These are phyloP conservation scores for Trypoxylon attenuatum DNA, from an alignment of 2,888 invertebrate species.

Conservation along the genomic window DNA sequence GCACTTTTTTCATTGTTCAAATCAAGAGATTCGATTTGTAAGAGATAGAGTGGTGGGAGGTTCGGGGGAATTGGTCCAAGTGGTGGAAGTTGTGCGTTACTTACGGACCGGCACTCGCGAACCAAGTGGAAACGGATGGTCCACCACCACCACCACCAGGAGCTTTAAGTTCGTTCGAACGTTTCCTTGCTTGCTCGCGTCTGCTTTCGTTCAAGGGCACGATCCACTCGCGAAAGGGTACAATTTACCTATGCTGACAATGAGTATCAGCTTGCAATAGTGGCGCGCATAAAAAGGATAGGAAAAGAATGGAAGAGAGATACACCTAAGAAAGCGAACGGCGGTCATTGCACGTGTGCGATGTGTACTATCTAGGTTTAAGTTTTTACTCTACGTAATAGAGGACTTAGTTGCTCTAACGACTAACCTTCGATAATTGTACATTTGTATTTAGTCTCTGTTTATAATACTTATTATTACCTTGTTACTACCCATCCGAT, in stretches of 20 bases:
- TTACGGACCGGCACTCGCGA: too few relatives aligned
- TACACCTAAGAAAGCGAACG: background rate
- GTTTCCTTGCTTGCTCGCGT: slow-evolving; percentile 16
- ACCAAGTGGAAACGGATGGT: too few relatives aligned
- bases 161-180: too few relatives aligned
- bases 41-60: too few relatives aligned
- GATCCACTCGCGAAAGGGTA: too few relatives aligned
- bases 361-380: slow-evolving; percentile 59
- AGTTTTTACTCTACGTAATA: slow-evolving; percentile 64
- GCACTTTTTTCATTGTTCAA: too few relatives aligned
- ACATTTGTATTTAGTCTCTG: slow-evolving; percentile 75
- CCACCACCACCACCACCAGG: too few relatives aligned
- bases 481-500: slow-evolving; percentile 75
- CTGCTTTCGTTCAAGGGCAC: background rate
- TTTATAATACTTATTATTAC: slow-evolving; percentile 75
- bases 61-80: too few relatives aligned
- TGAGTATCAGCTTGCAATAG: too few relatives aligned
- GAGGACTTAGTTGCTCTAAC: slow-evolving; percentile 68
- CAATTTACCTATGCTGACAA: too few relatives aligned
- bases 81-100: too few relatives aligned
- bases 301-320: background rate
- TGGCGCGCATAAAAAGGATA: background rate
- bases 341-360: slow-evolving; percentile 5
- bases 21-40: too few relatives aligned
- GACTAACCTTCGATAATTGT: slow-evolving; percentile 72